Base-by-base conservation (phyloP, 2,113 vertebrate species). In the Chaenogobius annularis region DNA sequence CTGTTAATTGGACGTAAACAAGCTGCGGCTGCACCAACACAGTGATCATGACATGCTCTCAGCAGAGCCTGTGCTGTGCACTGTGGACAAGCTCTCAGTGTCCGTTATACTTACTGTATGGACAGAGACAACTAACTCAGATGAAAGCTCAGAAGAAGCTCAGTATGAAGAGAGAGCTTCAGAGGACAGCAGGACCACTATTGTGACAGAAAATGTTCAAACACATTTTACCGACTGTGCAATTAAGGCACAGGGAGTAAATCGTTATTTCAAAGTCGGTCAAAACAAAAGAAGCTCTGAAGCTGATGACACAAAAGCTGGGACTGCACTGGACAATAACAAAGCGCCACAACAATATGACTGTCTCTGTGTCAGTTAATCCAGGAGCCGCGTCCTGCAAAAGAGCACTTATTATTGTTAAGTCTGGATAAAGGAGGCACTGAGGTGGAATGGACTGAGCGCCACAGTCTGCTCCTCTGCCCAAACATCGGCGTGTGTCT, bases 131-230 rank as follows among this genome's bases (percentile, higher is more conserved):
- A 77, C 83, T 81, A 68, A 69, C 86, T 83, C 83, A 88, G 86
- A 91, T 87, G 84, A 92, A 87, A 90, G n/a, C n/a, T n/a, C n/a
- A n/a, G n/a, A n/a, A n/a, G n/a, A 86, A 48, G 59, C 40, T 69
- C 66, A 72, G 78, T 81, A 62, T 86, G 85, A 87, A 88, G 74
- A 76, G 58, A 43, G 81, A 72, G 73, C 74, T 82, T 83, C 86
- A 87, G 47, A 10, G 78, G 81, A 70, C 75, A 77, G 76, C 54
- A 1, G 75, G 78, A 75, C 66, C 85, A 83, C 88, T 37, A 90
- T 93, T 94, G 88, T 94, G 8, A 93, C 93, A 92, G 77, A 87
- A 90, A 93, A 84, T 83, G 66, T 77, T 92, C 89, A 89, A 87
- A 91, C 84, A 68, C 70, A 90, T 81, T 80, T 80, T 40, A 72